phyloP scores from a whole-genome alignment of 2,888 invertebrate genomes.

The Xanthia togata region DNA sequence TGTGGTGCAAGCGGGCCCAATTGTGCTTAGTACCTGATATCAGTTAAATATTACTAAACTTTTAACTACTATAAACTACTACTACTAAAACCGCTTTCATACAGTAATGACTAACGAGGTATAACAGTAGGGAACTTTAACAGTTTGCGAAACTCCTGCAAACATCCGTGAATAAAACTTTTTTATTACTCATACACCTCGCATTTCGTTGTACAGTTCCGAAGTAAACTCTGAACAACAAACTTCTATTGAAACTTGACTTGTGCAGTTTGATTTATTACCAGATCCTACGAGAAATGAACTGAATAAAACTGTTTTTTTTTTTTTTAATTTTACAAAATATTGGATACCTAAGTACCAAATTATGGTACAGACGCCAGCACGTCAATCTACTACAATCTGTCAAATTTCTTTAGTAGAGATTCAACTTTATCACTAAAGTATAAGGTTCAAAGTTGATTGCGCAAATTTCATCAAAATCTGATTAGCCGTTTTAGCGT shows the following conservation, averaged over 20 bases:
- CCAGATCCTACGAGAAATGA: neutral
- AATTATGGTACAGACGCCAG: too few species aligned
- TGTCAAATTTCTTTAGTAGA: too few species aligned
- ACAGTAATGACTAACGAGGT: constrained; percentile 1
- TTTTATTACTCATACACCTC: constrained; percentile 2
- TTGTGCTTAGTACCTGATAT: too few species aligned
- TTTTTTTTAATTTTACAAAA: too few species aligned
- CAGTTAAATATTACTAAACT: neutral
- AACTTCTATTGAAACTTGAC: constrained; percentile 1
- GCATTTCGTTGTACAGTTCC: constrained; percentile 8
- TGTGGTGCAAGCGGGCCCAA: too few species aligned
- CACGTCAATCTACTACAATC: too few species aligned
- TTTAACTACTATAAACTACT: neutral
- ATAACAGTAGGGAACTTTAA: neutral
- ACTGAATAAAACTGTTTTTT: neutral
- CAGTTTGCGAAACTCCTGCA: constrained; percentile 7
- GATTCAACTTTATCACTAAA: too few species aligned
- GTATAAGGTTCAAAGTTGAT: too few species aligned
- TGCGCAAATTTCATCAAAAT: too few species aligned
- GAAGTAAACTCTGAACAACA: constrained; percentile 20
- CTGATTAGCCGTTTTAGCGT: too few species aligned
- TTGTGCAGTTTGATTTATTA: constrained; percentile 8
- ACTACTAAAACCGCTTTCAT: neutral
- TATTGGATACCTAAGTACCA: neutral
- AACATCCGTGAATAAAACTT: neutral